Base-by-base conservation (phyloP, 2,888 invertebrate species). In the Lysandra coridon region DNA sequence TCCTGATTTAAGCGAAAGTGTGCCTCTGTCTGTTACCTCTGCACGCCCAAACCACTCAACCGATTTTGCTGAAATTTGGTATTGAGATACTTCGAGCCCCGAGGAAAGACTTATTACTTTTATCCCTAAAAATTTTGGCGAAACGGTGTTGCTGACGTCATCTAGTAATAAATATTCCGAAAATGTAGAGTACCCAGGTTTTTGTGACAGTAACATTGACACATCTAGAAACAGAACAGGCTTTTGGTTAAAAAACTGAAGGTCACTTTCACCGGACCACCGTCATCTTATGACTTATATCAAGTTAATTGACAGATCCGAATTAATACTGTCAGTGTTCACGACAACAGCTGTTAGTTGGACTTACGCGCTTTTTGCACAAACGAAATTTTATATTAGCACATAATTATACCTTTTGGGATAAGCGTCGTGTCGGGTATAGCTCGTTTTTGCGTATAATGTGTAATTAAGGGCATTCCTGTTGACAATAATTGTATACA, bases 231-330 rank as follows among this genome's bases (percentile, higher is more conserved):
- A 69, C 12, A 4, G 17, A 60, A n/a, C 5, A 23, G 69, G 69
- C 69, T 37, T 33, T 2, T 69, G 14, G 33, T 37, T 0, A 69
- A 69, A 69, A 69, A 69, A 69, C 30, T 62, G 10, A 64, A 69
- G 69, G 69, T 5, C 69, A 69, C 69, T 69, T 69, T 69, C 69
- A 69, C 33, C 69, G 17, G 69, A 69, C 69, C 69, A 69, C 69
- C 33, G 14, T 64, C 64, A 64, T 12, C 30, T 64, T 69, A 69
- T 69, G 69, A 69, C 69, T 69, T 69, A 33, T 5, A 69, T 69
- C 69, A 69, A 69, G 33, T 69, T 69, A 69, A 69, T 69, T 69
- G 69, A 69, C 69, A 69, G 69, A 33, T 69, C 33, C 33, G 69
- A 69, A 37, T 69, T 69, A 69, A 69, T 33, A 69, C 69, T 69